Conservation (phyloP, 2,888 invertebrate genomes). For the Autographa gamma region DNA sequence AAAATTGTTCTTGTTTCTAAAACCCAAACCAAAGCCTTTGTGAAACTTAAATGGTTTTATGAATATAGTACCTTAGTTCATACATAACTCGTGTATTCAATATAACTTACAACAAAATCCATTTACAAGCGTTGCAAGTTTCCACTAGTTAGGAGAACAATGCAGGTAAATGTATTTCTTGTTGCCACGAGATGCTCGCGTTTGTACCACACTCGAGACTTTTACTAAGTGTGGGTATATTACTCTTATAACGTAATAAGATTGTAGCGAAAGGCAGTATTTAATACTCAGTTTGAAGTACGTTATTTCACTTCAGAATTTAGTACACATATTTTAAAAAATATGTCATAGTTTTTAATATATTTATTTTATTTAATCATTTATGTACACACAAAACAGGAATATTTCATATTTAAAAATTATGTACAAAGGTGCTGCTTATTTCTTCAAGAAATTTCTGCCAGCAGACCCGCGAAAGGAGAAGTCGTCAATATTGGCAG, state of each 20-base stretch:
- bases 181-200: constrained; percentile 29
- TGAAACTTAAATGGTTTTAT: background rate
- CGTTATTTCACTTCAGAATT: background rate
- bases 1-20: too few relatives aligned
- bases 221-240: constrained; percentile 19
- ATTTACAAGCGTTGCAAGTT: constrained; percentile 40
- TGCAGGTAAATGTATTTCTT: constrained; percentile 55
- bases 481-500: too few relatives aligned
- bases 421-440: too few relatives aligned
- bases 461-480: too few relatives aligned
- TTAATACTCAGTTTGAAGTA: background rate
- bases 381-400: too few relatives aligned
- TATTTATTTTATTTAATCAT: too few relatives aligned
- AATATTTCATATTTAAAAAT: too few relatives aligned
- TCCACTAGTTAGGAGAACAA: constrained; percentile 52
- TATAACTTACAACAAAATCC: constrained; percentile 25
- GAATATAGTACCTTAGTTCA: background rate
- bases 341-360: too few relatives aligned
- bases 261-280: background rate
- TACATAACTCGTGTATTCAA: constrained; percentile 19
- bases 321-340: too few relatives aligned
- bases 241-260: constrained; percentile 25
- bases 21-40: background rate
- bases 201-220: constrained; percentile 38
- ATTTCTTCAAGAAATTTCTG: too few relatives aligned